These are phyloP conservation scores for Anodontia alba DNA, from an alignment of 2,888 invertebrate species.

Conservation along the genomic window DNA sequence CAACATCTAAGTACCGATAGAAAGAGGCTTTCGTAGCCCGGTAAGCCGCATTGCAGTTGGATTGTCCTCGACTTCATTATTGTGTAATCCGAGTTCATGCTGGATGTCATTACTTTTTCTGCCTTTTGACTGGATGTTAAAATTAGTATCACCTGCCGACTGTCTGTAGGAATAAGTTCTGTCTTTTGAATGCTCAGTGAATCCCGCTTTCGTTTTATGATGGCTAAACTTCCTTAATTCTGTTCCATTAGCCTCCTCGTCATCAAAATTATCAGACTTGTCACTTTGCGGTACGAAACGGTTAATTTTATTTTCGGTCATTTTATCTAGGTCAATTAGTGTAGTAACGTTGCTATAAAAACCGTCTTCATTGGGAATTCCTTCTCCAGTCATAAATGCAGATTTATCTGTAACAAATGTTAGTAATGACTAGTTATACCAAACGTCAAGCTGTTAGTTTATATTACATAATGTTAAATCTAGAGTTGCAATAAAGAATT, in stretches of 20 bases:
- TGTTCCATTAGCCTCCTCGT: not conserved
- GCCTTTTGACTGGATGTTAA: not conserved
- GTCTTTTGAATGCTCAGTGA: not conserved
- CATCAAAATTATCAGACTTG: not conserved
- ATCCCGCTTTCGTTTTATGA: not conserved
- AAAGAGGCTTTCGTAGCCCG: slow-evolving; percentile 39
- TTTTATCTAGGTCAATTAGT: not conserved
- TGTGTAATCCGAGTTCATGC: not conserved
- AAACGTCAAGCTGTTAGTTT: too few relatives aligned
- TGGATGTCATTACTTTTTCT: not conserved
- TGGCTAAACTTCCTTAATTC: not conserved
- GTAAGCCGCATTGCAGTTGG: slow-evolving; percentile 50
- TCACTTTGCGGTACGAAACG: not conserved
- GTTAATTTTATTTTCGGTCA: not conserved
- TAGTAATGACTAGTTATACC: too few relatives aligned
- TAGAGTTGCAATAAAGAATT: too few relatives aligned
- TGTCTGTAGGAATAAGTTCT: not conserved
- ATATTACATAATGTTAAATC: too few relatives aligned
- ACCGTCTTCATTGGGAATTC: too few relatives aligned
- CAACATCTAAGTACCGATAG: slow-evolving; percentile 22
- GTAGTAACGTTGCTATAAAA: too few relatives aligned
- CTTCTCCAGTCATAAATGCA: not conserved
- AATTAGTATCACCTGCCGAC: not conserved
- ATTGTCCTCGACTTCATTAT: slow-evolving; percentile 24
- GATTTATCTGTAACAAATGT: not conserved